Evolutionary conservation across 1,140 invertebrate genomes (phyloP).

Genomic region (Drosophila nikananu): DNA sequence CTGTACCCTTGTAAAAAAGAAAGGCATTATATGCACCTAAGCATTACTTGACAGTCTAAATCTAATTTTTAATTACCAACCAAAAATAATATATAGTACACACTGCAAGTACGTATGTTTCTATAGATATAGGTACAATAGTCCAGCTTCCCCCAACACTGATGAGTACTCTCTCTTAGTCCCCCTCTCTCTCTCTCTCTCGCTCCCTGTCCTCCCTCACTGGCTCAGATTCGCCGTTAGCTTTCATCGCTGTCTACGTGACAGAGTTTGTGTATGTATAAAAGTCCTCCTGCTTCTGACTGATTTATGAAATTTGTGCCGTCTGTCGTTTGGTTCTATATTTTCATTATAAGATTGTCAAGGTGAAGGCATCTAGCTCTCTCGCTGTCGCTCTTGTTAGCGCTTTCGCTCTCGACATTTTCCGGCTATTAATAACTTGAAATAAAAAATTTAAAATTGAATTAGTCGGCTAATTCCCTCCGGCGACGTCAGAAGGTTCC

Average conservation of each 20-base stretch:
- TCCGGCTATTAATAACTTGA: constrained; percentile 36
- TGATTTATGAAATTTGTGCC: constrained; percentile 59
- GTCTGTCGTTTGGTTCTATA: constrained; percentile 36
- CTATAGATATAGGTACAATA: not conserved
- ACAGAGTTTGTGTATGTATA: constrained; percentile 43
- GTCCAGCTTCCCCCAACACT: not conserved
- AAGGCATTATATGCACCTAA: not conserved
- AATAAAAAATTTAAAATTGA: constrained; percentile 40
- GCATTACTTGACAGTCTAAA: not conserved
- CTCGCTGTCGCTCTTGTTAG: not conserved
- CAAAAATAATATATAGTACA: not conserved
- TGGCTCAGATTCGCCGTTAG: constrained; percentile 9
- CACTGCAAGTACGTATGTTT: not conserved
- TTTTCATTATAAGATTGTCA: constrained; percentile 52
- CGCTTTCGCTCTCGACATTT: constrained; percentile 3
- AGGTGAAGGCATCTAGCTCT: constrained; percentile 45
- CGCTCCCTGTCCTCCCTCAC: not conserved
- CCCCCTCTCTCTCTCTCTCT: not conserved
- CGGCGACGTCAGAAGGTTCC: constrained; percentile 38
- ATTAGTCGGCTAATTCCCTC: constrained; percentile 31
- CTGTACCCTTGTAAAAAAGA: not conserved
- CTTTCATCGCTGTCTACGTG: constrained; percentile 38
- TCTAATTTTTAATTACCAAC: not conserved
- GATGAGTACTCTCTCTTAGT: not conserved
- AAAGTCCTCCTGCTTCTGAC: constrained; percentile 44